Evolutionary conservation across 2,113 vertebrate species (phyloP).

Genomic region (Hirundichthys speculiger): DNA sequence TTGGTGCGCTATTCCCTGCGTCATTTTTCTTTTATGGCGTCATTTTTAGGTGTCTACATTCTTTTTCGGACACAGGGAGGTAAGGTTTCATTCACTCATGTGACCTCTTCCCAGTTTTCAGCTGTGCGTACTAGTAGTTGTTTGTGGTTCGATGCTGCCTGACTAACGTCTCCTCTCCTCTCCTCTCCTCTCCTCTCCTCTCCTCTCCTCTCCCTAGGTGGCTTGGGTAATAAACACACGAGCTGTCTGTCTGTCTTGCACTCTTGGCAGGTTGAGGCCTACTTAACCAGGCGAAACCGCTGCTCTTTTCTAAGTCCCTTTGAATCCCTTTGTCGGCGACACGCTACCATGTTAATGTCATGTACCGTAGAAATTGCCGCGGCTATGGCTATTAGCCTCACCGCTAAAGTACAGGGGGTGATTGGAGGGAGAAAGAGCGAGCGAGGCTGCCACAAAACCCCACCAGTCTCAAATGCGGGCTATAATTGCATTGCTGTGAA

Average conservation of each 20-base stretch:
- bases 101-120: conserved; percentile 28
- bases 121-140: conserved; percentile 15
- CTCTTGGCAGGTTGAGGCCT: conserved; percentile 79
- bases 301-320: conserved; percentile 81
- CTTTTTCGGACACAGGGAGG: conserved; percentile 32
- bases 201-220: conserved; percentile 64
- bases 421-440: conserved; percentile 48
- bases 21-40: conserved; percentile 39
- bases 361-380: conserved; percentile 99
- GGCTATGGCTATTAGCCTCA: conserved; percentile 99
- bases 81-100: conserved; percentile 45
- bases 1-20: conserved; percentile 13
- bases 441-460: conserved; percentile 86
- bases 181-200: conserved; percentile 21
- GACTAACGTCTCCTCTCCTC: conserved; percentile 12
- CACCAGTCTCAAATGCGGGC: conserved; percentile 95
- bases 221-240: conserved; percentile 81
- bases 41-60: conserved; percentile 56
- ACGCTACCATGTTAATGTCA: conserved; percentile 93
- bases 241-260: conserved; percentile 76
- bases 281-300: conserved; percentile 79
- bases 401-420: conserved; percentile 86
- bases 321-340: conserved; percentile 82
- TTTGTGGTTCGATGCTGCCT: conserved; percentile 5
- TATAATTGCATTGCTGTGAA: conserved; percentile 99